phyloP scores from a whole-genome alignment of 1,140 invertebrate genomes.

The Drosophila sproati region DNA sequence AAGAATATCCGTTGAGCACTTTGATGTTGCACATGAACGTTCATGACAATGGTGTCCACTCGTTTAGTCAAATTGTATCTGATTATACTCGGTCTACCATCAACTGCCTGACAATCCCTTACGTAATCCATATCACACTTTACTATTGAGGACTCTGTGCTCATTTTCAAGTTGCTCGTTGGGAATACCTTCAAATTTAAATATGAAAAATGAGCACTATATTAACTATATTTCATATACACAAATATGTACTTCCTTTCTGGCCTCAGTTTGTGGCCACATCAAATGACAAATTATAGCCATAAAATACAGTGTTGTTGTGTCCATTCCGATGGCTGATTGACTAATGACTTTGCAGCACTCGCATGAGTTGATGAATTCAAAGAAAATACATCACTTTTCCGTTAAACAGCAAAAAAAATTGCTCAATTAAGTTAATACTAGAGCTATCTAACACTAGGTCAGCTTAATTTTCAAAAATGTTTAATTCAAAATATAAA shows the following conservation, averaged over 20 bases:
- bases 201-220: too few species aligned
- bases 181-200: not conserved
- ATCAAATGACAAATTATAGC: constrained; percentile 12
- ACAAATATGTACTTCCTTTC: not conserved
- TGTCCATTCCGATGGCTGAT: constrained; percentile 10
- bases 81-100: not conserved
- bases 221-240: not conserved
- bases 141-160: not conserved
- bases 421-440: too few species aligned
- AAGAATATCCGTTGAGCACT: constrained; percentile 16
- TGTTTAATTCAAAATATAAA: too few species aligned
- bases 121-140: constrained; percentile 22
- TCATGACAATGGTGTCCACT: constrained; percentile 18
- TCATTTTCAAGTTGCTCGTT: constrained; percentile 4
- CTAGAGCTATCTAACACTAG: too few species aligned
- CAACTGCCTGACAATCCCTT: not conserved
- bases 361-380: not conserved
- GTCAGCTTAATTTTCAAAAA: too few species aligned
- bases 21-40: constrained; percentile 2
- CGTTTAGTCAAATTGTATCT: not conserved
- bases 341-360: constrained; percentile 1
- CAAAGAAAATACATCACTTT: not conserved
- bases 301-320: not conserved
- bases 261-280: not conserved
- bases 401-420: constrained; percentile 3